These are phyloP conservation scores for Chrysomela aeneicollis DNA, from an alignment of 2,888 invertebrate species.

Conservation along the genomic window DNA sequence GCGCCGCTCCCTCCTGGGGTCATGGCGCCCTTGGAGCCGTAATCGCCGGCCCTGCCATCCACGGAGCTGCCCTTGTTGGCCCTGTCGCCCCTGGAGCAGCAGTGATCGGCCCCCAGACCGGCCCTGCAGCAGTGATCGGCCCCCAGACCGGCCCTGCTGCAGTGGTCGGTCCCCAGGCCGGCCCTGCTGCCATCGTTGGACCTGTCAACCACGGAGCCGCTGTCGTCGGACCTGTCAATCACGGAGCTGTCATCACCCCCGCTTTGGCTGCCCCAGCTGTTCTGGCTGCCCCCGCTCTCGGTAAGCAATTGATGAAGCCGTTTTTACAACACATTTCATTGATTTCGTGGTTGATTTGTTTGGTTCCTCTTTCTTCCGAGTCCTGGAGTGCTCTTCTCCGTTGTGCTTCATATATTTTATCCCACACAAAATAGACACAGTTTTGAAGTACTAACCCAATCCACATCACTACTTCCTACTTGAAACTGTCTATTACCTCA, in stretches of 20 bases:
- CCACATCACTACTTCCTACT: background rate
- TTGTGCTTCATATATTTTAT: too few species aligned
- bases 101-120: constrained; percentile 38
- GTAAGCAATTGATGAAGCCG: constrained; percentile 21
- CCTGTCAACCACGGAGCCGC: constrained; percentile 35
- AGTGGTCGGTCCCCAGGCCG: constrained; percentile 35
- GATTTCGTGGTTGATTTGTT: too few species aligned
- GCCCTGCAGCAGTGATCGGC: constrained; percentile 39
- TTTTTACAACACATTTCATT: too few species aligned
- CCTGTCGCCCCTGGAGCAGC: constrained; percentile 29
- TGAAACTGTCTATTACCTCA: too few species aligned
- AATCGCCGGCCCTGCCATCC: constrained; percentile 36
- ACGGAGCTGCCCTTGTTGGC: constrained; percentile 38
- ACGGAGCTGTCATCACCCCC: constrained; percentile 36
- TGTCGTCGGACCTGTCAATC: constrained; percentile 35
- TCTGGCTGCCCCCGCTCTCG: constrained; percentile 28
- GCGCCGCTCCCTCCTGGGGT: constrained; percentile 37
- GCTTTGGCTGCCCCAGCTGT: constrained; percentile 27
- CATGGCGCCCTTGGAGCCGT: constrained; percentile 31
- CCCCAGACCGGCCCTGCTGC: constrained; percentile 33
- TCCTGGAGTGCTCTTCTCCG: background rate
- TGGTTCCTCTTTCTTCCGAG: too few species aligned
- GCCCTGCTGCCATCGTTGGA: constrained; percentile 39
- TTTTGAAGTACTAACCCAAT: background rate
- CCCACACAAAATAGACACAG: too few species aligned